Base-by-base conservation (phyloP, 2,888 invertebrate genomes). In the Seladonia tumulorum region DNA sequence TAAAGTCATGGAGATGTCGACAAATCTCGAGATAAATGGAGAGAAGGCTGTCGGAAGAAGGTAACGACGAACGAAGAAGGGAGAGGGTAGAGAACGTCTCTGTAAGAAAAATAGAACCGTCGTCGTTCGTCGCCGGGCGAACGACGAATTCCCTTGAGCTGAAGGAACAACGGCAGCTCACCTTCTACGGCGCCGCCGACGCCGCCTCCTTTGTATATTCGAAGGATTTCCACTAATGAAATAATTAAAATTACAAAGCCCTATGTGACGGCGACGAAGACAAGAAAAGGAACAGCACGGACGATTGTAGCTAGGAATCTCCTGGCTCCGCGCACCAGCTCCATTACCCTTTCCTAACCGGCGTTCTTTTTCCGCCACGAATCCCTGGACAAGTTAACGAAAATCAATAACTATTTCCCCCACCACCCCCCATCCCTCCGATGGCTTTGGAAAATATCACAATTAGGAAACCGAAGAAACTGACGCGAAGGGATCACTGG, bases 171-270 rank as follows among this genome's bases (percentile, higher is more conserved):
- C 73, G 80, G 57, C 57, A 70, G 39, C 84, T 84, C 82, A 63
- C 85, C 87, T 86, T 66, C 81, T 75, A 84, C 82, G 82, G 79
- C 76, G 79, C 85, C 85, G 83, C 85, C 76, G 79, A 84, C 85
- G 83, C 85, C 87, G 83, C 86, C 78, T 88, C 82, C 86, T 89
- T 90, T 90, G 87, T 90, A 90, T 90, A 89, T 90, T 87, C 85
- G 85, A 90, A 89, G 90, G 90, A 90, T 90, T 90, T 90, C 86
- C 90, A 81, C 87, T 90, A 90, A 90, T 90, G 90, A 90, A 90
- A 90, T 90, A 90, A 90, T 90, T 90, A 90, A 90, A 90, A 90
- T 90, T 90, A 90, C 90, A 90, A 90, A 90, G 90, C 88, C 86
- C 83, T 76, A 81, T 80, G 77, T 71, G 83, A 73, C 77, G 82